Conservation (phyloP, 2,888 invertebrate genomes). For the Flabesymbios commensalis region DNA sequence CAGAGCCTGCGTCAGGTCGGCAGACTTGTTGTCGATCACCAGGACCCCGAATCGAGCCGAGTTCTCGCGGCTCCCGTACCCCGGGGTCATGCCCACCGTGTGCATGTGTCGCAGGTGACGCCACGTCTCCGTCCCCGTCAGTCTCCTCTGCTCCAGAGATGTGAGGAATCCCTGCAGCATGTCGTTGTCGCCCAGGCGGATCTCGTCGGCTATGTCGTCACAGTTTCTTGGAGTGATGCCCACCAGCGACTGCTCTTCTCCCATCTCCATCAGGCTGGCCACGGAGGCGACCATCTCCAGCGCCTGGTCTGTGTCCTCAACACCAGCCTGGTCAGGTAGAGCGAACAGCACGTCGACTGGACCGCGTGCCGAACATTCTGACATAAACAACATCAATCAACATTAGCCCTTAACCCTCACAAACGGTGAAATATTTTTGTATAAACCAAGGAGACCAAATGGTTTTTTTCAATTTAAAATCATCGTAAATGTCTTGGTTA, state of each 20-base stretch:
- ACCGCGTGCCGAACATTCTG: not conserved
- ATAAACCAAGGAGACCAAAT: no score
- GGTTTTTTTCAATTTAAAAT: no score
- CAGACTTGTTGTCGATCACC: not conserved
- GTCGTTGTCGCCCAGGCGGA: not conserved
- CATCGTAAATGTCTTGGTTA: no score
- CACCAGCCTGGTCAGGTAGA: constrained; percentile 7
- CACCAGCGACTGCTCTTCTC: not conserved
- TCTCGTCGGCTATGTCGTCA: not conserved
- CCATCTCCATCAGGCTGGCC: not conserved
- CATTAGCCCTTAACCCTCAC: not conserved
- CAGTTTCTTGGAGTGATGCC: constrained; percentile 2
- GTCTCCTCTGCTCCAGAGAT: not conserved
- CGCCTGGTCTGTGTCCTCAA: not conserved
- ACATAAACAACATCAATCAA: not conserved
- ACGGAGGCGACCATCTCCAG: not conserved
- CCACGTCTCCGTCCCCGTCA: not conserved
- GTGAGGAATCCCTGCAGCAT: not conserved
- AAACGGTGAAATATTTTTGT: no score
- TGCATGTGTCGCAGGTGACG: not conserved
- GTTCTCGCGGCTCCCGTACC: not conserved
- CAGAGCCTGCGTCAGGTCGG: not conserved
- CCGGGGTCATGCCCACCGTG: not conserved
- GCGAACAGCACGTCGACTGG: constrained; percentile 8
- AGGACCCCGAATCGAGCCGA: not conserved